phyloP scores from a whole-genome alignment of 1,140 invertebrate species.

The Psilanteris sp. region DNA sequence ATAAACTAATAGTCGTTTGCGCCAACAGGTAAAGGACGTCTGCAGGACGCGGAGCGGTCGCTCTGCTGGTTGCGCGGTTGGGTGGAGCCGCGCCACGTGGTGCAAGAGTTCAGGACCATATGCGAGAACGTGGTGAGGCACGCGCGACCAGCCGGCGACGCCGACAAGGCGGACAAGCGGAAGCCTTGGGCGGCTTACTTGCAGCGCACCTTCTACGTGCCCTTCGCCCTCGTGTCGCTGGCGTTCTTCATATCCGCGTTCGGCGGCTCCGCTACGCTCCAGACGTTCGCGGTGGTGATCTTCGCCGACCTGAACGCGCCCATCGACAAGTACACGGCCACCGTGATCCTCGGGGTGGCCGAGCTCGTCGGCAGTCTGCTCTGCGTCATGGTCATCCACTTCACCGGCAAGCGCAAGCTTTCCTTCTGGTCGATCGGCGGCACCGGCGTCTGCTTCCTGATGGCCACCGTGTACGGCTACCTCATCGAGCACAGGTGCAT shows the following conservation, averaged over 20 bases:
- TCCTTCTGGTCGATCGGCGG: constrained; percentile 84
- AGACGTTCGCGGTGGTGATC: constrained; percentile 87
- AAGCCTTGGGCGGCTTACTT: constrained; percentile 74
- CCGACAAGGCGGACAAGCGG: constrained; percentile 46
- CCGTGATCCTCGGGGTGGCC: constrained; percentile 84
- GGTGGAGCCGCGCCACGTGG: too few relatives aligned
- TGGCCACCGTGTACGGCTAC: constrained; percentile 82
- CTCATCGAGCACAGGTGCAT: constrained; percentile 65
- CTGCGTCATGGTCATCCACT: constrained; percentile 84
- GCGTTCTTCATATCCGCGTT: constrained; percentile 86
- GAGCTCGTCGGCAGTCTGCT: constrained; percentile 83
- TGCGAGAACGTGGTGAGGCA: constrained; percentile 74
- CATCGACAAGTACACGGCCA: constrained; percentile 86
- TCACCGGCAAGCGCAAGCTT: constrained; percentile 85
- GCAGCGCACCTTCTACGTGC: constrained; percentile 82
- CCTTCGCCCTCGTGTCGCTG: constrained; percentile 83
- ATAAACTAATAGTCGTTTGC: too few relatives aligned
- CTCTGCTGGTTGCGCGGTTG: too few relatives aligned
- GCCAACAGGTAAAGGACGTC: too few relatives aligned
- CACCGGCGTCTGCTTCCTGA: constrained; percentile 82
- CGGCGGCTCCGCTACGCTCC: constrained; percentile 85
- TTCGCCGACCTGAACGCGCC: constrained; percentile 85
- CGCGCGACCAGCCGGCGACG: neutral
- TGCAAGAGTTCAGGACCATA: constrained; percentile 80
- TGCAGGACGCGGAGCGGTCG: too few relatives aligned